phyloP scores from a whole-genome alignment of 2,113 vertebrate species.

The Alethe castanea region DNA sequence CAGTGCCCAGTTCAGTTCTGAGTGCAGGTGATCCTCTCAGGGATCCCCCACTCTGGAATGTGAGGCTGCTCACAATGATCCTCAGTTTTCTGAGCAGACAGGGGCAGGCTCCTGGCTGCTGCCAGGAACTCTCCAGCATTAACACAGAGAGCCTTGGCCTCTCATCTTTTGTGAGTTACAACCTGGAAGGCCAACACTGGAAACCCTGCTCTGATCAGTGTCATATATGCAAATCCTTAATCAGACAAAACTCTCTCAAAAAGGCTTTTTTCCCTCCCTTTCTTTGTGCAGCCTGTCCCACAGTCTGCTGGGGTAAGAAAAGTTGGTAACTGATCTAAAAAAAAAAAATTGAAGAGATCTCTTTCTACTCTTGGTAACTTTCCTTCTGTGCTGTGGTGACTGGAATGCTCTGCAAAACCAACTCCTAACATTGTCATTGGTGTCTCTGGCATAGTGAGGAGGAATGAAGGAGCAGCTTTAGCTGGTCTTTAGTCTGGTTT shows the following conservation, averaged over 20 bases:
- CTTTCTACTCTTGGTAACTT: background rate
- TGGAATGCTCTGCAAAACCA: background rate
- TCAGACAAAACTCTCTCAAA: background rate
- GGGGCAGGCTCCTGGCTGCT: background rate
- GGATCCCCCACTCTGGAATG: background rate
- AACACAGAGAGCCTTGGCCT: background rate
- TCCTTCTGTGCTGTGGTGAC: background rate
- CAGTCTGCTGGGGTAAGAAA: background rate
- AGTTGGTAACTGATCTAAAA: background rate
- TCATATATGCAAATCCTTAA: background rate
- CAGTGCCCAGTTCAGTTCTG: background rate
- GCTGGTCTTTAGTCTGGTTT: background rate
- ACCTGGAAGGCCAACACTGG: background rate
- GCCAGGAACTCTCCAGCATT: background rate
- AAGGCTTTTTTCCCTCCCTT: background rate
- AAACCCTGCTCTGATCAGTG: background rate
- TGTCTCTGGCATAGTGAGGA: background rate
- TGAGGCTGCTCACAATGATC: background rate
- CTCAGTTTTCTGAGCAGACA: background rate
- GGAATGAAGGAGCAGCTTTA: conserved; percentile 12
- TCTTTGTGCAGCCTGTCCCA: background rate
- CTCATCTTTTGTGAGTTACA: background rate
- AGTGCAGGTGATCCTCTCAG: background rate
- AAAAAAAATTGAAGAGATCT: background rate
- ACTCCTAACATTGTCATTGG: background rate